Conservation (phyloP, 2,113 vertebrate species). For the Laticauda laticaudata region DNA sequence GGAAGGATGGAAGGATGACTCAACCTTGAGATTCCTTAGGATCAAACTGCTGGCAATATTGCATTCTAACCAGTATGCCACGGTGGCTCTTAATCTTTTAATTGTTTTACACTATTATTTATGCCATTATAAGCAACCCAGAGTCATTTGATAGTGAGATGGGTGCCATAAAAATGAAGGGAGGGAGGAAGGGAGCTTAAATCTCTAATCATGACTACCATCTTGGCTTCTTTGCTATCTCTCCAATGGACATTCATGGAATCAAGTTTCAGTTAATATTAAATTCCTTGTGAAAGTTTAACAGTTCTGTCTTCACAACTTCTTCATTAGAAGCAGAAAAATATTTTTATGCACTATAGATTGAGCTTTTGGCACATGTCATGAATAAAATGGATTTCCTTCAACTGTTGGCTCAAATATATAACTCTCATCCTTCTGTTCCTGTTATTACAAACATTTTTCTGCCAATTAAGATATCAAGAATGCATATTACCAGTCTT, state of each 20-base stretch:
- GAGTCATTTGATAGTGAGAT: not conserved
- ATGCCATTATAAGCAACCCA: not conserved
- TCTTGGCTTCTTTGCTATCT: not conserved
- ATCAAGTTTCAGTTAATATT: not conserved
- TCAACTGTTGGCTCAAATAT: not conserved
- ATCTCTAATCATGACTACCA: not conserved
- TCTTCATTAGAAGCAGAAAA: not conserved
- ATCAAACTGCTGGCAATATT: no score
- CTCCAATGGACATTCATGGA: not conserved
- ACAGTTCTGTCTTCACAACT: not conserved
- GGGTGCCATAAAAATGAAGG: no score
- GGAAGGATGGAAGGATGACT: no score
- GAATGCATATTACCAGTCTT: not conserved
- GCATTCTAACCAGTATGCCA: no score
- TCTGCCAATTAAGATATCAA: not conserved
- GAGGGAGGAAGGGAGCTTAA: no score
- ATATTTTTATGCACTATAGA: not conserved
- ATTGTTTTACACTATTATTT: not conserved
- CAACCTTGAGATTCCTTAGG: no score
- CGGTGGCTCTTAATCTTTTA: not conserved
- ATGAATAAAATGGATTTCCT: not conserved
- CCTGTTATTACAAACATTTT: not conserved
- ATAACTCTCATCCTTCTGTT: not conserved
- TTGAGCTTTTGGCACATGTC: not conserved
- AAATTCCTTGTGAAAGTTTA: not conserved